Percentiles rank a stretch among this genome's conserved stretches.
phyloP scores from a whole-genome alignment of 1,140 invertebrate species.

The Drosophila elegans region DNA sequence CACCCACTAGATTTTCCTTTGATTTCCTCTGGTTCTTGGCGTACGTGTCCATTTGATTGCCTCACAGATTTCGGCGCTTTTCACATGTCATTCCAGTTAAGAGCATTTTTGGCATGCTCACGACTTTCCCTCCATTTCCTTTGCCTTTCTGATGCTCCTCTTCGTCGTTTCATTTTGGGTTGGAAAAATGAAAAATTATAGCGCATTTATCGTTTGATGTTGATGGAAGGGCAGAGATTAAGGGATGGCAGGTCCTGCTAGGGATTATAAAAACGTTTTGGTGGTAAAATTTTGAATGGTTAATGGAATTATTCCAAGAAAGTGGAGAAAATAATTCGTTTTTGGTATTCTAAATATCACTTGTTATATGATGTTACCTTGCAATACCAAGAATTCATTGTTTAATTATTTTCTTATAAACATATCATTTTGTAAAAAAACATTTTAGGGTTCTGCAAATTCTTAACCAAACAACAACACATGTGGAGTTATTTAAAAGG shows the following conservation, averaged over 20 bases:
- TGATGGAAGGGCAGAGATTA: background rate
- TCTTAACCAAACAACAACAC: too few species aligned
- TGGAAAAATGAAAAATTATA: slow-evolving; percentile 63
- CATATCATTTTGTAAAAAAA: too few species aligned
- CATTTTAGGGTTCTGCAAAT: too few species aligned
- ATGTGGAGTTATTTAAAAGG: too few species aligned
- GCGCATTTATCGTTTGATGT: slow-evolving; percentile 25
- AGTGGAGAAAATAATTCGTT: too few species aligned
- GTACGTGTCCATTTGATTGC: slow-evolving; percentile 81
- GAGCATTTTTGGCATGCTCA: slow-evolving; percentile 81
- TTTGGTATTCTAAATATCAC: too few species aligned
- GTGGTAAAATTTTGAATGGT: background rate
- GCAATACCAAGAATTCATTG: too few species aligned
- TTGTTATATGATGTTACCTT: too few species aligned
- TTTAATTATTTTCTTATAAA: too few species aligned
- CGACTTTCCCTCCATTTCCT: slow-evolving; percentile 32
- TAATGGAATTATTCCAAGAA: too few species aligned
- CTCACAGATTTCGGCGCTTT: slow-evolving; percentile 76
- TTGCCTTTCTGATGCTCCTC: slow-evolving; percentile 6
- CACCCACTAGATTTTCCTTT: slow-evolving; percentile 50
- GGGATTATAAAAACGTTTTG: slow-evolving; percentile 19
- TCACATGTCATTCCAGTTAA: slow-evolving; percentile 80
- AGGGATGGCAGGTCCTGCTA: slow-evolving; percentile 2
- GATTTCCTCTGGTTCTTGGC: slow-evolving; percentile 29
- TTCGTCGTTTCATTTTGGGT: slow-evolving; percentile 27